These are phyloP conservation scores for Orgyia antiqua DNA, from an alignment of 2,888 invertebrate genomes.

Conservation along the genomic window DNA sequence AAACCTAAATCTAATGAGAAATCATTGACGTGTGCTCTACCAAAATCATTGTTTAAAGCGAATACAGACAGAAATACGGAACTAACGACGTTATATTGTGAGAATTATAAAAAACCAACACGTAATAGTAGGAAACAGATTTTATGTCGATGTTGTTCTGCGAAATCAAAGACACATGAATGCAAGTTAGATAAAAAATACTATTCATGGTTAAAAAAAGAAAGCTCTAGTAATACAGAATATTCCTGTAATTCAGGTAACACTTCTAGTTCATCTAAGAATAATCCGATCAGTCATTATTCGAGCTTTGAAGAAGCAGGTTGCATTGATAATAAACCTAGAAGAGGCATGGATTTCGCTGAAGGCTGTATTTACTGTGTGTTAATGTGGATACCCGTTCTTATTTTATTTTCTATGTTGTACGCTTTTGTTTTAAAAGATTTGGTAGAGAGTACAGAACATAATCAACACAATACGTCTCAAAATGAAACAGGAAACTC, in stretches of 20 bases:
- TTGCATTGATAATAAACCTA: slow-evolving; percentile 1
- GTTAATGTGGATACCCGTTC: slow-evolving; percentile 46
- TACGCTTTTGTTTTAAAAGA: slow-evolving; percentile 40
- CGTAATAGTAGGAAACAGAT: background rate
- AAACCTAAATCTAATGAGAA: slow-evolving; percentile 15
- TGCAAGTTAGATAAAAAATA: slow-evolving; percentile 2
- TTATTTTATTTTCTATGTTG: slow-evolving; percentile 37
- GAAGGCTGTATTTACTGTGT: slow-evolving; percentile 47
- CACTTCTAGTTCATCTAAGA: too few species aligned
- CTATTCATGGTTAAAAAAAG: slow-evolving; percentile 1
- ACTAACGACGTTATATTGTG: slow-evolving; percentile 39
- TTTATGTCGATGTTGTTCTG: background rate
- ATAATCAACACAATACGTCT: background rate
- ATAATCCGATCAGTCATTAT: too few species aligned
- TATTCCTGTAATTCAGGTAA: too few species aligned
- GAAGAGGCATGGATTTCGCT: slow-evolving; percentile 33
- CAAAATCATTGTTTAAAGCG: slow-evolving; percentile 39
- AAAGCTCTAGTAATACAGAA: too few species aligned
- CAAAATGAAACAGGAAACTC: background rate
- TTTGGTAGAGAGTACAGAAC: background rate
- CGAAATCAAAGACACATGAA: background rate
- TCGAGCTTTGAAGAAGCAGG: background rate
- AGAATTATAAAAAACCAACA: slow-evolving; percentile 18
- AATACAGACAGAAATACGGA: slow-evolving; percentile 26
- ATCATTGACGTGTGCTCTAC: slow-evolving; percentile 28